Conservation (phyloP, 2,113 vertebrate species). For the Notiomystis cincta region DNA sequence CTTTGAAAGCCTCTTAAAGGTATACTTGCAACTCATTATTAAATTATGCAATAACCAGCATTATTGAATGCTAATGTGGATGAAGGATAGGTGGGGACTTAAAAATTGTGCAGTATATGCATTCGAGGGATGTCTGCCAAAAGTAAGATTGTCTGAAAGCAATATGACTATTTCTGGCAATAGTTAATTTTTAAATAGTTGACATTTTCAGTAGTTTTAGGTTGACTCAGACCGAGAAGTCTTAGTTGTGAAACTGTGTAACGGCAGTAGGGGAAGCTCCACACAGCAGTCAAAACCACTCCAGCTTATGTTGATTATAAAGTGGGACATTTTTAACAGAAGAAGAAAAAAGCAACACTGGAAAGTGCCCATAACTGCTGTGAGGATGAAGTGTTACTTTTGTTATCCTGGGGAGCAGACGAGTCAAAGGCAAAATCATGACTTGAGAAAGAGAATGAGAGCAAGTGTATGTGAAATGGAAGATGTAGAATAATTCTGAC, state of each 20-base stretch:
- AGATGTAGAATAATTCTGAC: not conserved
- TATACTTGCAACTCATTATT: not conserved
- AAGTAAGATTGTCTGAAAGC: not conserved
- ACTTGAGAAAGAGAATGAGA: not conserved
- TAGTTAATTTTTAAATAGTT: slow-evolving; percentile 1
- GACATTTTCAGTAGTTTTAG: slow-evolving; percentile 5
- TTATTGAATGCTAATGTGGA: not conserved
- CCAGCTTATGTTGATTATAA: not conserved
- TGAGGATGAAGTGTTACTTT: not conserved
- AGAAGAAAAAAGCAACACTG: not conserved
- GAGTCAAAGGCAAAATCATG: not conserved
- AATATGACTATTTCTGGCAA: not conserved
- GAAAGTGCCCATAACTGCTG: not conserved
- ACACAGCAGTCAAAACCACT: not conserved
- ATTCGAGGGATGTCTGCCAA: not conserved
- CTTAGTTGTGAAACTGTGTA: not conserved
- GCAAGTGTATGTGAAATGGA: not conserved
- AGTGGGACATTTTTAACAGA: not conserved
- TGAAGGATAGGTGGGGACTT: not conserved
- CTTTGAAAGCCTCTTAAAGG: not conserved
- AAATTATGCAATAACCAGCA: not conserved
- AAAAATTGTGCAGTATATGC: not conserved
- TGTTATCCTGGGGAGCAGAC: not conserved
- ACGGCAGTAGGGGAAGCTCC: not conserved
- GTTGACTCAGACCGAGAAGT: slow-evolving; percentile 6